phyloP scores from a whole-genome alignment of 2,888 invertebrate species.

The Lottia gigantea region DNA sequence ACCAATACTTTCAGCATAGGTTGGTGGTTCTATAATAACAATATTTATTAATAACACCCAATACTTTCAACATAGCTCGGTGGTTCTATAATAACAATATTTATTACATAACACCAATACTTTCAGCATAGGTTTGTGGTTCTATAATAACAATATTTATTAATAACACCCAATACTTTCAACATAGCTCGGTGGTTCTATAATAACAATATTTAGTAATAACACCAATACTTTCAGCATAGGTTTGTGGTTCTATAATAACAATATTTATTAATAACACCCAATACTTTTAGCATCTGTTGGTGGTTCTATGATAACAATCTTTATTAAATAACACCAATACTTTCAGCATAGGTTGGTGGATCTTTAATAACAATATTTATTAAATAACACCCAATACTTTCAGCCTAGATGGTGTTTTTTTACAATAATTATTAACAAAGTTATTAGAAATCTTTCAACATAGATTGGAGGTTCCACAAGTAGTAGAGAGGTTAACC shows the following conservation, averaged over 20 bases:
- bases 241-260: too few relatives aligned
- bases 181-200: slow-evolving; percentile 70
- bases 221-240: too few relatives aligned
- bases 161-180: slow-evolving; percentile 66
- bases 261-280: too few relatives aligned
- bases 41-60: background rate
- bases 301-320: slow-evolving; percentile 64
- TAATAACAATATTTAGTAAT: slow-evolving; percentile 1
- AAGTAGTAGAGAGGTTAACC: background rate
- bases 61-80: too few relatives aligned
- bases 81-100: too few relatives aligned
- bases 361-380: too few relatives aligned
- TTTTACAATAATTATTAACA: slow-evolving; percentile 35
- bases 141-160: slow-evolving; percentile 45
- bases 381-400: slow-evolving; percentile 62
- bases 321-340: background rate
- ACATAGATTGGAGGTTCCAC: slow-evolving; percentile 69
- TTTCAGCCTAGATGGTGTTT: slow-evolving; percentile 70
- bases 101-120: slow-evolving; percentile 59
- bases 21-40: slow-evolving; percentile 66
- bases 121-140: slow-evolving; percentile 70
- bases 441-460: slow-evolving; percentile 64
- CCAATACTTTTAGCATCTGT: slow-evolving; percentile 69
- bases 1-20: slow-evolving; percentile 68
- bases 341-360: too few relatives aligned